Base-by-base conservation (phyloP, 2,797 vertebrate genomes). In the Falco biarmicus region DNA sequence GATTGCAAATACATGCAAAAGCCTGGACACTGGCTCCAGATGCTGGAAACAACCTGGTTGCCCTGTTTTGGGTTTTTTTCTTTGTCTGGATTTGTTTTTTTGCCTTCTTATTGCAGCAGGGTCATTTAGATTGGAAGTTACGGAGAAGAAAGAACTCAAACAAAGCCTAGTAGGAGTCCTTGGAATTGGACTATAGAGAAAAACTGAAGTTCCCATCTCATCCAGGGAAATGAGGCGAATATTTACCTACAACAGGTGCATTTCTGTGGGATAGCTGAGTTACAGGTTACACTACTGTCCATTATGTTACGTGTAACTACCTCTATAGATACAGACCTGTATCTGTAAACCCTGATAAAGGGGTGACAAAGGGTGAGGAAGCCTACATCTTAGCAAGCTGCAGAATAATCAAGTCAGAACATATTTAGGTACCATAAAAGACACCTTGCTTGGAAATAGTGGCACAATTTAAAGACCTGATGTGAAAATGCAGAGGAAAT, bases 11-110 rank as follows among this genome's bases (percentile, higher is more conserved):
- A 57, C 17, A 85, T 34, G 17, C 43, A 64, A 59, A 94, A 94
- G 65, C 25, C 82, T 84, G 53, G 92, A 78, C 18, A n/a, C 16
- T 70, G 73, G 64, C 76, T 92, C 47, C 87, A 94, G 92, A 94
- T 78, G 22, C 28, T 81, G 28, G 20, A 85, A 95, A 87, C 39
- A 81, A 90, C 31, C 77, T 78, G 31, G 56, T 69, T 93, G 68
- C 34, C 73, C 87, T 90, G 63, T 5, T 60, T 68, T 60, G 54
- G 5, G 47, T 21, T 41, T 20, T 17, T 34, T 26, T 9, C 59
- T 68, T 32, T 41, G 6, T 31, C 47, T n/a, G 17, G 15, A 2
- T 25, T 47, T 45, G 45, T 32, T 51, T 88, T 34, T 34, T 26
- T 12, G 17, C 76, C 60, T 91, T 32, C 0, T 0, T 87, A 71